Conservation (phyloP, 2,888 invertebrate species). For the Electrophaes corylata region DNA sequence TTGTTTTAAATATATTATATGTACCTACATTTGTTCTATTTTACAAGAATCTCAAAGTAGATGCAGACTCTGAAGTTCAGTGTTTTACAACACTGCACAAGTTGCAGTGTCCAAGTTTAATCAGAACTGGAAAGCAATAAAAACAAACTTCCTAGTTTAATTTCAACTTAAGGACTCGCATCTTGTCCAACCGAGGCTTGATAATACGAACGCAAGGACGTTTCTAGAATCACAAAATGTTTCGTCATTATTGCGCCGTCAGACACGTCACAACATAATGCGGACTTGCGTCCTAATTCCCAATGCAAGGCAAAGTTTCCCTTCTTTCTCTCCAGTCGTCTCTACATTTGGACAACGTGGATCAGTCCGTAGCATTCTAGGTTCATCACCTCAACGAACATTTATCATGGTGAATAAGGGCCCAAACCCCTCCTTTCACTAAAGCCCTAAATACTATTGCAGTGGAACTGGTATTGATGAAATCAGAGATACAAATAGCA, state of each 20-base stretch:
- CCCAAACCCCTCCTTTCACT: too few relatives aligned
- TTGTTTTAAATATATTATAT: too few relatives aligned
- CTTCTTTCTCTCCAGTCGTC: neutral
- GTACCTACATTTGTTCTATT: too few relatives aligned
- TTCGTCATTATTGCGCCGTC: conserved; percentile 21
- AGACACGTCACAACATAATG: conserved; percentile 39
- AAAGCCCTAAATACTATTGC: neutral
- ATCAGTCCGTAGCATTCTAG: too few relatives aligned
- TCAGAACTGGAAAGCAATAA: neutral
- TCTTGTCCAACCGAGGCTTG: conserved; percentile 10
- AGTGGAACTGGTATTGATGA: neutral
- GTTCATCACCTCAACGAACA: too few relatives aligned
- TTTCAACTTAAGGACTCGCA: conserved; percentile 8
- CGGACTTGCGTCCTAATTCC: conserved; percentile 43
- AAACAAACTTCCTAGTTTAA: conserved; percentile 2
- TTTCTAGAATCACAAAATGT: conserved; percentile 15
- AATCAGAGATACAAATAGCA: neutral
- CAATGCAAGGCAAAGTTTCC: neutral
- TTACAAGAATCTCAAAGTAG: too few relatives aligned
- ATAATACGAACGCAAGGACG: conserved; percentile 17
- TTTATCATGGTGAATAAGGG: too few relatives aligned
- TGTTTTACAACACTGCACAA: too few relatives aligned
- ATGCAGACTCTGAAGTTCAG: too few relatives aligned
- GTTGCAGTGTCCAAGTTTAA: neutral
- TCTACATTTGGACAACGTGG: too few relatives aligned